Evolutionary conservation across 1,140 invertebrate genomes (phyloP), one percentile per base, ranked within the genome.

Genomic region (Teleopsis dalmanni): DNA sequence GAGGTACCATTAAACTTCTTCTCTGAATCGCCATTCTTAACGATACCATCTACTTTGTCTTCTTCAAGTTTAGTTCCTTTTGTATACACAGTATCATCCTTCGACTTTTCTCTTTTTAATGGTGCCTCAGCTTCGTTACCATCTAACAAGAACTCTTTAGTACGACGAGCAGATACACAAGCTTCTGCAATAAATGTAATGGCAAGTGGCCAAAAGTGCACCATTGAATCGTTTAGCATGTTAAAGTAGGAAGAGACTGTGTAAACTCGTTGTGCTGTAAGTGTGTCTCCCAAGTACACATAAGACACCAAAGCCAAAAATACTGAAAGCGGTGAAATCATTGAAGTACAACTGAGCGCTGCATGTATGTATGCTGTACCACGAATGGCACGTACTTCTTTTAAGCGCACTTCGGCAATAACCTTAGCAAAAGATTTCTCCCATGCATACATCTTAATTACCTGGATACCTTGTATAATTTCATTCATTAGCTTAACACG

Each of bases 361-460:
- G 67, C 66, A 38, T 64, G 58, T 43, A 70, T 61, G 27, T 68
- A 70, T 7, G 58, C 52, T 4, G 65, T 65, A 16, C 67, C 65
- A 0, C 58, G 57, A 14, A 91, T 83, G 0, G 83, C 78, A 44
- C 75, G 77, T 45, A 88, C 77, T 69, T 83, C 82, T 57, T 78
- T 80, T 46, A 79, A 78, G 52, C 46, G 55, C 11, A 66, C 63
- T 1, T 65, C 55, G n/a, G 60, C 76, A 10, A 90, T 78, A 23
- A 89, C 71, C 44, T 76, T 76, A 3, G 81, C 81, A 62, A 92
- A 91, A 0, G 87, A 86, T 47, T 82, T 80, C 65, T 93, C 88
- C 89, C 89, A 93, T 0, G 85, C 82, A 60, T 91, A 91, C 89
- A 95, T 93, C 73, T 95, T 96, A 22, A 87, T 90, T 2, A 83